A percentile compares a stretch with the other conserved stretches of the same genome.
Conservation (phyloP, 2,113 vertebrate genomes). For the Tupaia tana region DNA sequence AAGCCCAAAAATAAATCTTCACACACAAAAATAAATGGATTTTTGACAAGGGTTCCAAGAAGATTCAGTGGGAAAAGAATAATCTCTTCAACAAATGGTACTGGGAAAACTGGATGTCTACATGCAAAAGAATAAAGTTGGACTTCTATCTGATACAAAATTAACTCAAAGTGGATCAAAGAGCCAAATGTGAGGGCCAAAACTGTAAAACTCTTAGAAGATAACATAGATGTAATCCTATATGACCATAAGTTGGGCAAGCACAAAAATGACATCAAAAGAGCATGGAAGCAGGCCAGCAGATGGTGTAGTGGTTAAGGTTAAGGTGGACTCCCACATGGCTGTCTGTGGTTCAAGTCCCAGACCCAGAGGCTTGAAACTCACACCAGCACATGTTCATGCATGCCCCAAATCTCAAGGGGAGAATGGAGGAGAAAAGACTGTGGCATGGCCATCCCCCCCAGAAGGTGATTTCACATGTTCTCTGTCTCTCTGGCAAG, state of each 20-base stretch:
- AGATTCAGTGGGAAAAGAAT: neutral
- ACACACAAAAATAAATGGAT: neutral
- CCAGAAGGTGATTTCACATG: no score
- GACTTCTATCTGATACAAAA: neutral
- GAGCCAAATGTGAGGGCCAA: neutral
- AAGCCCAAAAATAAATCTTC: slow-evolving; percentile 13
- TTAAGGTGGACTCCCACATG: no score
- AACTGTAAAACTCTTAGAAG: neutral
- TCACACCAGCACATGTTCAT: no score
- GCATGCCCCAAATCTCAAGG: no score
- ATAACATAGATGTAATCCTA: neutral
- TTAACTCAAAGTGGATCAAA: slow-evolving; percentile 38
- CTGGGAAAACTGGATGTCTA: neutral
- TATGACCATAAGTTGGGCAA: neutral
- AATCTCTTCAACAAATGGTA: neutral
- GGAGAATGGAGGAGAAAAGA: no score
- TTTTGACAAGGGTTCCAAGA: slow-evolving; percentile 12
- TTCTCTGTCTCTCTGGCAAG: no score
- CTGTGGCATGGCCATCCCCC: no score
- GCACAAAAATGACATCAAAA: slow-evolving; percentile 34
- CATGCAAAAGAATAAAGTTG: neutral
- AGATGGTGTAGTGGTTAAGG: no score
- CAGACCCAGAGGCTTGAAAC: no score
- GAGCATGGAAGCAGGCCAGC: neutral
- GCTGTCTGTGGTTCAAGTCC: no score